These are phyloP conservation scores for Karalla daura DNA, from an alignment of 2,797 vertebrate species.

Conservation along the genomic window DNA sequence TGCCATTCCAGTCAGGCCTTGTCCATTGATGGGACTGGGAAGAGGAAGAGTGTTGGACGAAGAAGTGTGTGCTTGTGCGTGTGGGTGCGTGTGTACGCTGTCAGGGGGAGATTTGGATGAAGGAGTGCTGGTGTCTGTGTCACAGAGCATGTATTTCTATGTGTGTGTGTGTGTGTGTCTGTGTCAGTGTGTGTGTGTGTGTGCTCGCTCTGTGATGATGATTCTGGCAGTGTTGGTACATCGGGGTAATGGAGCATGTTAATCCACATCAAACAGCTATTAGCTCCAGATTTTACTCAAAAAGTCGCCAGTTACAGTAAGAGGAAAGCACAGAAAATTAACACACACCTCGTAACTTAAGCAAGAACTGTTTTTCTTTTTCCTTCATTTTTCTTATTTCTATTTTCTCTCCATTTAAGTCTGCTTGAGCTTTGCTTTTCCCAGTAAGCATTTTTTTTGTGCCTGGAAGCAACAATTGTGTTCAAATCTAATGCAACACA, in stretches of 20 bases:
- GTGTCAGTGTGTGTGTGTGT: conserved; percentile 29
- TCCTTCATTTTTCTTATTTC: neutral
- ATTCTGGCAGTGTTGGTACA: conserved; percentile 78
- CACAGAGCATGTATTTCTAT: conserved; percentile 42
- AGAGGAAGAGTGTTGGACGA: conserved; percentile 68
- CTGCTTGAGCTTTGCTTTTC: conserved; percentile 20
- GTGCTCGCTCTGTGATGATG: conserved; percentile 62
- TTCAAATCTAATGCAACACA: conserved; percentile 27
- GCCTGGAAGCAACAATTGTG: conserved; percentile 13
- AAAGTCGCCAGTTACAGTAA: conserved; percentile 49
- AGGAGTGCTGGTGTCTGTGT: conserved; percentile 60
- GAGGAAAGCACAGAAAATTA: conserved; percentile 31
- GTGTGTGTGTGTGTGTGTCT: conserved; percentile 25
- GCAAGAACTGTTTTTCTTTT: neutral
- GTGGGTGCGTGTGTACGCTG: conserved; percentile 46
- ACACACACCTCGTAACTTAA: conserved; percentile 25
- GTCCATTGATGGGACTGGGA: conserved; percentile 73
- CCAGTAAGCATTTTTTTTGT: conserved; percentile 11
- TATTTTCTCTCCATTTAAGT: neutral
- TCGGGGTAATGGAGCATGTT: conserved; percentile 82
- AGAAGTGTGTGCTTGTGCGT: conserved; percentile 32
- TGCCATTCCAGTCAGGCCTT: conserved; percentile 76
- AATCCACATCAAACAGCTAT: conserved; percentile 82
- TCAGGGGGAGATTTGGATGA: conserved; percentile 68
- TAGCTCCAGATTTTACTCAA: conserved; percentile 71